These are phyloP conservation scores for Hestina assimilis DNA, from an alignment of 1,140 invertebrate species.

Conservation along the genomic window DNA sequence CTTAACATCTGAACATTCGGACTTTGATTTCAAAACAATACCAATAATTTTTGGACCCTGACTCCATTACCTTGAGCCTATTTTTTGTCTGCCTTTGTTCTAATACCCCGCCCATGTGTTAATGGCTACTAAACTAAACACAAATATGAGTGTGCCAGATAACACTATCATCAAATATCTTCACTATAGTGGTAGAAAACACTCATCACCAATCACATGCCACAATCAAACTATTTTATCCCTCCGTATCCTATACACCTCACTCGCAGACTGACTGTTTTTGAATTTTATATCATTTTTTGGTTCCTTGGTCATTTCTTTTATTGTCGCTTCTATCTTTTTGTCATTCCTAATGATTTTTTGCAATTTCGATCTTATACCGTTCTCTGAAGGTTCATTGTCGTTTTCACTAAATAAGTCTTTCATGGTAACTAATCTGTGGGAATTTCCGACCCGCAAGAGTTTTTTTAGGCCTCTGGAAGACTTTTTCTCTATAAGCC, in stretches of 20 bases:
- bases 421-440: slow-evolving; percentile 80
- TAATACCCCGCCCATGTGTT: too few species aligned
- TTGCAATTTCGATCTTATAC: slow-evolving; percentile 40
- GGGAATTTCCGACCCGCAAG: slow-evolving; percentile 70
- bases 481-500: slow-evolving; percentile 67
- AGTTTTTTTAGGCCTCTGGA: slow-evolving; percentile 71
- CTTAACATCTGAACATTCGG: too few species aligned
- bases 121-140: too few species aligned
- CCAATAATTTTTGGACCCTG: too few species aligned
- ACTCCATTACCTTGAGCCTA: too few species aligned
- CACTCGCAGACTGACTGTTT: slow-evolving; percentile 54
- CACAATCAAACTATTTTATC: slow-evolving; percentile 65
- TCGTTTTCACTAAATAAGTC: slow-evolving; percentile 79
- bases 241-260: slow-evolving; percentile 63
- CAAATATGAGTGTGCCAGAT: too few species aligned
- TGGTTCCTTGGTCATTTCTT: slow-evolving; percentile 28
- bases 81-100: too few species aligned
- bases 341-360: slow-evolving; percentile 46
- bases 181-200: background rate
- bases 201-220: too few species aligned
- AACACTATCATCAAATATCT: too few species aligned
- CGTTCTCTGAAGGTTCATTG: slow-evolving; percentile 7
- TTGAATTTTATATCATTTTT: slow-evolving; percentile 52
- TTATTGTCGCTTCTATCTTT: slow-evolving; percentile 32
- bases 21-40: too few species aligned